Evolutionary conservation across 2,113 vertebrate genomes (phyloP), one percentile per base, ranked within the genome.

Genomic region (Malurus cyaneus): DNA sequence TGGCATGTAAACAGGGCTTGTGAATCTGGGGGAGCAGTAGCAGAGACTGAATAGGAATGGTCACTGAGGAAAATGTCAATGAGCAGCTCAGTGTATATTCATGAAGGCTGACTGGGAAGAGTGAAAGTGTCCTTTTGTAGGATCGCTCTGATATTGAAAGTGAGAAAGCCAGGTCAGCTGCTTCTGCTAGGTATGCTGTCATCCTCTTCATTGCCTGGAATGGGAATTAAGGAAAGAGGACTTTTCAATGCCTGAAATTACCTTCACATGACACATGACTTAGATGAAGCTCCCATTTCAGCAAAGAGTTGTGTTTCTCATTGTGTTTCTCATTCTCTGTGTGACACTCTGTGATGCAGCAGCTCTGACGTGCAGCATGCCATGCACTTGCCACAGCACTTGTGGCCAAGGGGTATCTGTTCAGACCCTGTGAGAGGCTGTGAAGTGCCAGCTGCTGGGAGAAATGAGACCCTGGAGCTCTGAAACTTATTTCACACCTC

Each of bases 391-490:
- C 21, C 32, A 56, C 1, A 1, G 46, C 47, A 66, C 42, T 73
- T 4, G 5, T 77, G 70, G 59, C 53, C 0, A 2, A 52, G 25
- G 53, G n/a, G 14, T 49, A 28, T 67, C 62, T 80, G 17, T 59
- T 64, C 54, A 59, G 64, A 71, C 25, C 24, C 69, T 17, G 3
- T 26, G 34, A 34, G 64, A 82, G 18, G n/a, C 59, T 80, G 12
- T 4, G 2, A 39, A 61, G 28, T 31, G 56, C 70, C 62, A 89
- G 2, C 18, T 0, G 0, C 29, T 32, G 60, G 31, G 41, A 91
- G 64, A 86, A 69, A 11, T 50, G 32, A 66, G 65, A 60, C 29
- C 52, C 36, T 61, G n/a, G 59, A 69, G 36, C 50, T 66, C 85
- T 66, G 60, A 85, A 77, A 52, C 83, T 62, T 64, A 21, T 80